These are phyloP conservation scores for Thinocorus orbignyianus DNA, from an alignment of 2,113 vertebrate genomes.

Conservation along the genomic window DNA sequence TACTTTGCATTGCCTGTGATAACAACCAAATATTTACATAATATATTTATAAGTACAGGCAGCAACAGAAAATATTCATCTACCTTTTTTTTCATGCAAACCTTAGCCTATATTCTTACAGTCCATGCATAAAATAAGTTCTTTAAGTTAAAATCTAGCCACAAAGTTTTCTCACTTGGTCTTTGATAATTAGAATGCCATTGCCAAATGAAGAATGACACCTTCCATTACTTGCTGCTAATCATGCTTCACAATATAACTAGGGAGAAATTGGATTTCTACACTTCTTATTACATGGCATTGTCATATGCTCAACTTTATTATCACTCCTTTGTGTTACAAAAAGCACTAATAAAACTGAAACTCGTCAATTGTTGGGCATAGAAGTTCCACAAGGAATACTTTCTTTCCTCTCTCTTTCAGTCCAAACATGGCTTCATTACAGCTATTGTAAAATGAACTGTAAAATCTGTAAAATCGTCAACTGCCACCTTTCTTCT, in stretches of 20 bases:
- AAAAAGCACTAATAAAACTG: not conserved
- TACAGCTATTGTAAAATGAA: not conserved
- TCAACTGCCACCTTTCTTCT: not conserved
- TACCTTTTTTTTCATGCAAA: not conserved
- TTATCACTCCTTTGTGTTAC: not conserved
- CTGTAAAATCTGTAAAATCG: too few species aligned
- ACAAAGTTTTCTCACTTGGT: not conserved
- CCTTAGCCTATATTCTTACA: not conserved
- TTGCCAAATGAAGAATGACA: not conserved
- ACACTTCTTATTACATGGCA: not conserved
- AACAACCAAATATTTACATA: not conserved
- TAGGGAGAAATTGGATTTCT: not conserved
- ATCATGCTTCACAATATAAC: not conserved
- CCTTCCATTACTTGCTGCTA: not conserved
- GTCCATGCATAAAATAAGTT: not conserved
- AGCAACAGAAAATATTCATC: not conserved
- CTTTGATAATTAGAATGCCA: not conserved
- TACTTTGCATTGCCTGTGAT: not conserved
- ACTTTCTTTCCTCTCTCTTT: not conserved
- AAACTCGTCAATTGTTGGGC: not conserved
- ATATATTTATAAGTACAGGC: not conserved
- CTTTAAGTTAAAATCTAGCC: not conserved
- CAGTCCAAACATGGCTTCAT: not conserved
- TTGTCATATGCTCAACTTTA: not conserved
- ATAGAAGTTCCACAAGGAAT: not conserved